A percentile compares a stretch with the other conserved stretches of the same genome.
These are phyloP conservation scores for Drosophila antonietae DNA, from an alignment of 2,888 invertebrate genomes.

Conservation along the genomic window DNA sequence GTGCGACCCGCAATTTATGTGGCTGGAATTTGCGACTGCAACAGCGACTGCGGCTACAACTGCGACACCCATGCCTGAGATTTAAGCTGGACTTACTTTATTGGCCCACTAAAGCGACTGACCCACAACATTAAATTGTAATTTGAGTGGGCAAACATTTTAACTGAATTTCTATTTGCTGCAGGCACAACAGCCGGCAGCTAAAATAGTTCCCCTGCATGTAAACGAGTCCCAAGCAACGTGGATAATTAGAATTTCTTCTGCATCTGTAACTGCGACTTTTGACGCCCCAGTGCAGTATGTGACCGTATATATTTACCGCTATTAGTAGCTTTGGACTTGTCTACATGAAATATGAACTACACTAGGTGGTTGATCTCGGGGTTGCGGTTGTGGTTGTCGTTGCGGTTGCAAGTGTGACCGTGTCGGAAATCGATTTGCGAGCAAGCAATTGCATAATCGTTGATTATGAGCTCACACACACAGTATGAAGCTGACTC, in stretches of 20 bases:
- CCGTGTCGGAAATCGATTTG: slow-evolving; percentile 73
- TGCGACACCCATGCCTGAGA: slow-evolving; percentile 54
- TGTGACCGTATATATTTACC: slow-evolving; percentile 48
- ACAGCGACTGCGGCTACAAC: slow-evolving; percentile 49
- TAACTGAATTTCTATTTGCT: slow-evolving; percentile 60
- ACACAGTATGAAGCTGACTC: slow-evolving; percentile 12
- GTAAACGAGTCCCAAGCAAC: slow-evolving; percentile 38
- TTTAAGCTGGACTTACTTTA: slow-evolving; percentile 65
- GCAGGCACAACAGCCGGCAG: neutral
- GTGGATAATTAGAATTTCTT: slow-evolving; percentile 64
- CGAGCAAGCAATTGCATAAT: slow-evolving; percentile 70
- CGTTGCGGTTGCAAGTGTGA: slow-evolving; percentile 24
- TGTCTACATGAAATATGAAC: slow-evolving; percentile 39
- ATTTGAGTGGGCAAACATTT: slow-evolving; percentile 80
- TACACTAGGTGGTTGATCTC: slow-evolving; percentile 14
- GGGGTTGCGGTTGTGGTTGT: slow-evolving; percentile 4
- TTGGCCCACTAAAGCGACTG: slow-evolving; percentile 77
- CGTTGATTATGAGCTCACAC: slow-evolving; percentile 61
- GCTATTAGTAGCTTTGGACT: slow-evolving; percentile 38
- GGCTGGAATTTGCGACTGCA: slow-evolving; percentile 41
- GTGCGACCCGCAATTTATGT: slow-evolving; percentile 71
- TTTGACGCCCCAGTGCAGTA: slow-evolving; percentile 66
- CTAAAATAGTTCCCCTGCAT: slow-evolving; percentile 31
- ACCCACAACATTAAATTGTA: slow-evolving; percentile 79
- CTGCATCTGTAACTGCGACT: slow-evolving; percentile 54